Evolutionary conservation across 2,888 invertebrate genomes (phyloP).

Genomic region (Trissolcus japonicus): DNA sequence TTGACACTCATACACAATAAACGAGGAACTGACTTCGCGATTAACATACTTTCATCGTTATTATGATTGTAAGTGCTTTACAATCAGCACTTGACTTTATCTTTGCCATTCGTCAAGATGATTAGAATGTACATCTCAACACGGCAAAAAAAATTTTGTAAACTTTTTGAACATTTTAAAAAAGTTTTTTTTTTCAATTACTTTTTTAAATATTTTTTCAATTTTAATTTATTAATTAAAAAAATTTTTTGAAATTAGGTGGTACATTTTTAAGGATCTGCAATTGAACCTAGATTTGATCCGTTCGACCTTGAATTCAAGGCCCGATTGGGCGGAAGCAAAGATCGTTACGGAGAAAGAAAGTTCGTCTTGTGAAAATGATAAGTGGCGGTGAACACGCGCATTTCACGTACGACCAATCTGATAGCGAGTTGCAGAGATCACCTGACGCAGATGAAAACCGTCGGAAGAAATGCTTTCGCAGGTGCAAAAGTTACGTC

Average conservation of each 20-base stretch:
- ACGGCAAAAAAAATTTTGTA: too few species aligned
- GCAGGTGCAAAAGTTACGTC: constrained; percentile 5
- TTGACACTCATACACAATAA: constrained; percentile 1
- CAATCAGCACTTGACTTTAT: not conserved
- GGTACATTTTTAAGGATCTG: not conserved
- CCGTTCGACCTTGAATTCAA: constrained; percentile 35
- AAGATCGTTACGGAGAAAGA: constrained; percentile 35
- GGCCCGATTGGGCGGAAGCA: constrained; percentile 31
- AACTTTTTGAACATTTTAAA: too few species aligned
- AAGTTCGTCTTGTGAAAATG: constrained; percentile 36
- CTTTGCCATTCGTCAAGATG: not conserved
- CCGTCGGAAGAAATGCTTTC: constrained; percentile 15
- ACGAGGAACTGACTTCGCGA: constrained; percentile 5
- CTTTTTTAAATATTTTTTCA: too few species aligned
- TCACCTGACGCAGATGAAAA: constrained; percentile 3
- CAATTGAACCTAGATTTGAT: constrained; percentile 21
- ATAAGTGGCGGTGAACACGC: constrained; percentile 22
- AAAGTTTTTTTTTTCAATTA: too few species aligned
- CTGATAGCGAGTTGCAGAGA: not conserved
- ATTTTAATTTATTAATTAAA: not conserved
- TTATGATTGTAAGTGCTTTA: not conserved
- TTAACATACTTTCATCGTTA: constrained; percentile 6
- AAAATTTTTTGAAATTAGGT: not conserved
- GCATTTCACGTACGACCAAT: constrained; percentile 28
- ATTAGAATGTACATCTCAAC: too few species aligned